Percentiles rank a stretch among this genome's conserved stretches.
Conservation (phyloP, 2,113 vertebrate species). For the Climacteris rufus region DNA sequence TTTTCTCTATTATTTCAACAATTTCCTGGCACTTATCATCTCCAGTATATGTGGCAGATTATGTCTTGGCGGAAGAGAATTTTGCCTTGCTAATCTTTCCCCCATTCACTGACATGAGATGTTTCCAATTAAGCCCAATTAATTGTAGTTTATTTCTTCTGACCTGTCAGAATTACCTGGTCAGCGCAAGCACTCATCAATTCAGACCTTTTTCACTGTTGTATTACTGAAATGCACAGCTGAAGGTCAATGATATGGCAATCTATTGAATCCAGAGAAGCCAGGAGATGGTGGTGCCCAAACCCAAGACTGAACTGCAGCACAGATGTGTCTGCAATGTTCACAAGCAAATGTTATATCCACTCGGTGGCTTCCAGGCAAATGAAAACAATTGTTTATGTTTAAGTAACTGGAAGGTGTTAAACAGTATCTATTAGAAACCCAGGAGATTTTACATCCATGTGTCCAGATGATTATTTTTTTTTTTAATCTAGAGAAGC, state of each 20-base stretch:
- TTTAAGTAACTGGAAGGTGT: not conserved
- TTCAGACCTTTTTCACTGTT: not conserved
- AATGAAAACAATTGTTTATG: not conserved
- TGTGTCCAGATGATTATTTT: fast-evolving
- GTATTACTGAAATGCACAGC: not conserved
- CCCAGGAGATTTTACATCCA: not conserved
- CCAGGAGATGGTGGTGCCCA: not conserved
- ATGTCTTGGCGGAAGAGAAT: not conserved
- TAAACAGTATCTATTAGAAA: not conserved
- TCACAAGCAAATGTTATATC: not conserved
- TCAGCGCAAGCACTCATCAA: not conserved
- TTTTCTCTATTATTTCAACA: not conserved
- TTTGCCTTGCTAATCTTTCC: not conserved
- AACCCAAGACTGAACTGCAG: not conserved
- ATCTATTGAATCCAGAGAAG: not conserved
- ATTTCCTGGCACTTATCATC: not conserved
- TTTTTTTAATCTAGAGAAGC: not conserved
- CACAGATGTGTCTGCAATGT: not conserved
- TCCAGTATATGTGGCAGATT: not conserved
- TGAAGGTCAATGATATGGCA: not conserved
- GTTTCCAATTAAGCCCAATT: not conserved
- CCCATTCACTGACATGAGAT: not conserved
- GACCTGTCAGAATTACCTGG: not conserved
- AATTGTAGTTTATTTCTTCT: not conserved
- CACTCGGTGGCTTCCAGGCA: not conserved